Evolutionary conservation across 2,888 invertebrate genomes (phyloP), one percentile per base, ranked within the genome.

Genomic region (Hecatera dysodea): DNA sequence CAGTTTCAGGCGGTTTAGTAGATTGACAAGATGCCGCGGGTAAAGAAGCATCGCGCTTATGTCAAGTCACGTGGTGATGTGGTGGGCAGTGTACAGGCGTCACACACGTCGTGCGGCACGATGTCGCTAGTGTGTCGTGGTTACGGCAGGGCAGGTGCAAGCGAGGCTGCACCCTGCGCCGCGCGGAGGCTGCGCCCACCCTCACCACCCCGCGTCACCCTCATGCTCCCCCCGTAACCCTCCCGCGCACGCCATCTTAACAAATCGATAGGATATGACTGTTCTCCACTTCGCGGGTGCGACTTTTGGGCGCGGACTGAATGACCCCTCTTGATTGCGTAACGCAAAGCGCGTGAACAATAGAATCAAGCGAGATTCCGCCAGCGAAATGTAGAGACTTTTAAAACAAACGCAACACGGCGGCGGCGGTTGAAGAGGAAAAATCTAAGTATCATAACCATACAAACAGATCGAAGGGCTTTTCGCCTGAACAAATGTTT

Each of bases 231-330:
- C 86, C 88, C 89, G 83, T 83, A 81, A 84, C 86, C 90, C 89
- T 86, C 91, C 92, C 92, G 91, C 92, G 91, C 90, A 91, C 94
- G 94, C 95, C 96, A 95, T 96, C 96, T 96, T 96, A 96, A 96
- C 96, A 96, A 96, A 96, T 96, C 96, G 96, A 96, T 96, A 96
- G 96, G 95, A 96, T 96, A 96, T 96, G 96, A 96, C 95, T 96
- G 95, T 95, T 95, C 96, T 95, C 95, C 93, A 94, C 93, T 93
- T 94, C 93, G 94, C 94, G 94, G 91, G 92, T 93, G 91, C 93
- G 93, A 95, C 95, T 94, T 95, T 96, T 93, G 94, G 95, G 94
- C 91, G 94, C 93, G 93, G 93, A 93, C 93, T 88, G 90, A 93
- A 92, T 95, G 95, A 95, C 94, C 95, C 93, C 91, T 90, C 91